phyloP scores from a whole-genome alignment of 2,113 vertebrate genomes.

The Cheirogaleus medius region DNA sequence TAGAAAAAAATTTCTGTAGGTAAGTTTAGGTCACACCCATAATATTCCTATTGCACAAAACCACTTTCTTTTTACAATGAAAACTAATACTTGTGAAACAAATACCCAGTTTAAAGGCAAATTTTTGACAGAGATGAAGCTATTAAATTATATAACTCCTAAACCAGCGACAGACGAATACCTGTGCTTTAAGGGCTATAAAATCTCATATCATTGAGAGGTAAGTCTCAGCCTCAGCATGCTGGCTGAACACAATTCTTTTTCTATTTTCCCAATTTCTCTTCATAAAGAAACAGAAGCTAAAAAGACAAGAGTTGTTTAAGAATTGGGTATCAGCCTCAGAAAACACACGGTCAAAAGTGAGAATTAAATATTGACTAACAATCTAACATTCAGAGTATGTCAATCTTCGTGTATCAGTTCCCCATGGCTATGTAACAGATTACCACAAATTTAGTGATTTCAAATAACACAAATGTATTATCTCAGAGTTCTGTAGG shows the following conservation, averaged over 20 bases:
- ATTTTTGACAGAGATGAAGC: background rate
- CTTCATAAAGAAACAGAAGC: background rate
- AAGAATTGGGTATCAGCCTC: background rate
- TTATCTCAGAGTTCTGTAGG: background rate
- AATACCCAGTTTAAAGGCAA: background rate
- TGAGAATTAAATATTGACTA: background rate
- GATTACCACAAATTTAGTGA: background rate
- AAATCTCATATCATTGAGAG: background rate
- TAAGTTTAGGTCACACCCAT: background rate
- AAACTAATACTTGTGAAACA: background rate
- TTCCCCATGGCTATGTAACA: background rate
- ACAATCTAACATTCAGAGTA: background rate
- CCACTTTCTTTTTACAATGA: background rate
- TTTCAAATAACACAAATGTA: background rate
- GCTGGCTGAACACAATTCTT: background rate
- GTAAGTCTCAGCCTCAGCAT: background rate
- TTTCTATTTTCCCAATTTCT: background rate
- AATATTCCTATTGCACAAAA: background rate
- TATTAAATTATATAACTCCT: conserved; percentile 24
- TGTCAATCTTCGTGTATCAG: background rate
- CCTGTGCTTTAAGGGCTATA: background rate
- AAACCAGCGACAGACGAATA: background rate
- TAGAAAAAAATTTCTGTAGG: background rate
- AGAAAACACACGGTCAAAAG: background rate
- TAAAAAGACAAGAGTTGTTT: background rate